Conservation (phyloP, 2,888 invertebrate species). For the Thymelicus acteon region DNA sequence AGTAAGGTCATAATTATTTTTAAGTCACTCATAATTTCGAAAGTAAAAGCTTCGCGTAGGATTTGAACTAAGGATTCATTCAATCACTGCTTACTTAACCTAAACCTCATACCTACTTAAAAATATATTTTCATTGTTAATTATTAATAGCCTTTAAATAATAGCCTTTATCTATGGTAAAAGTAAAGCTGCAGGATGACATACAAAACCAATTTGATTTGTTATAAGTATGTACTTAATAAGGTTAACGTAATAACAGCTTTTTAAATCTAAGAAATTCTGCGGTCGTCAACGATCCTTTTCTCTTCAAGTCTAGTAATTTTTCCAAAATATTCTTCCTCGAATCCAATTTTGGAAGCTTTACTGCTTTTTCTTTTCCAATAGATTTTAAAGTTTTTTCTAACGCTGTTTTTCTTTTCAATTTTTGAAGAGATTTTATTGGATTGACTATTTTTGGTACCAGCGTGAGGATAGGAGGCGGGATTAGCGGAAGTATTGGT, state of each 20-base stretch:
- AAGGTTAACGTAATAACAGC: conserved; percentile 41
- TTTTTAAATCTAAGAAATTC: conserved; percentile 61
- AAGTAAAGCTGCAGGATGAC: background rate
- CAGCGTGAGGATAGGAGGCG: conserved; percentile 41
- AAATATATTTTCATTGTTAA: no score
- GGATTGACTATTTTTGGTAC: conserved; percentile 45
- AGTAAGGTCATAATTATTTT: no score
- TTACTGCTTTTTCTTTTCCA: conserved; percentile 48
- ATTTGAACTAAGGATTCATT: no score
- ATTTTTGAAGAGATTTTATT: conserved; percentile 50
- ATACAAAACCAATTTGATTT: background rate
- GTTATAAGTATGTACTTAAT: background rate
- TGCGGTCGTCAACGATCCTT: conserved; percentile 56
- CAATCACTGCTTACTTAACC: no score
- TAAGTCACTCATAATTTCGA: no score
- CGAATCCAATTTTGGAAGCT: conserved; percentile 39
- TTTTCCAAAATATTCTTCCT: conserved; percentile 51
- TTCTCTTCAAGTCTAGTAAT: conserved; percentile 57
- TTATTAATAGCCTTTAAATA: no score
- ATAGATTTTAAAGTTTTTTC: conserved; percentile 50
- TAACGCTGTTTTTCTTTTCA: conserved; percentile 49
- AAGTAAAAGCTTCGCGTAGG: no score
- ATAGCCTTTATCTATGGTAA: no score
- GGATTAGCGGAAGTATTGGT: conserved; percentile 42
- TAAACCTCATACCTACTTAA: no score